A percentile compares a stretch with the other conserved stretches of the same genome.
phyloP scores from a whole-genome alignment of 2,797 vertebrate species.

The Distichodus sexfasciatus region DNA sequence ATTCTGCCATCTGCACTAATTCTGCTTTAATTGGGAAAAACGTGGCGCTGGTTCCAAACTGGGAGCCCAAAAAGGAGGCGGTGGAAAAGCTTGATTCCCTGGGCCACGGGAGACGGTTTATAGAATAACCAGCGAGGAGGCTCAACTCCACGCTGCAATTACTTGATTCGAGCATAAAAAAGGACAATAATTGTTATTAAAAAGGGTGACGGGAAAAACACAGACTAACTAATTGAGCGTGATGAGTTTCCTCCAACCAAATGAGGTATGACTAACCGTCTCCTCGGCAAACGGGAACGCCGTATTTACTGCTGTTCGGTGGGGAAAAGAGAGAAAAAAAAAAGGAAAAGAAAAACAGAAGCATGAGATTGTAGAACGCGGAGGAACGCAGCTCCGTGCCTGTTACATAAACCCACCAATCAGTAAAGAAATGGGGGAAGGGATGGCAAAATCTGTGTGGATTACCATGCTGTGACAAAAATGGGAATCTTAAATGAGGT shows the following conservation, averaged over 20 bases:
- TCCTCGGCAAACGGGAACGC: constrained; percentile 58
- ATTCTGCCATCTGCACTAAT: too few relatives aligned
- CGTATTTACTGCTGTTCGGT: constrained; percentile 38
- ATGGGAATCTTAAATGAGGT: constrained; percentile 60
- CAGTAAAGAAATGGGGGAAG: constrained; percentile 44
- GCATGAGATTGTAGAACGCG: constrained; percentile 37
- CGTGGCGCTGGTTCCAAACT: too few relatives aligned
- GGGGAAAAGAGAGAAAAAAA: constrained; percentile 37
- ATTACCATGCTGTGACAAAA: constrained; percentile 53
- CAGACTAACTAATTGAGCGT: constrained; percentile 63
- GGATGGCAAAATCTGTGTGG: constrained; percentile 54
- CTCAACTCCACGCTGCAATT: constrained; percentile 40
- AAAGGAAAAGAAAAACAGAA: constrained; percentile 2
- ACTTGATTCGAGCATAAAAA: constrained; percentile 53
- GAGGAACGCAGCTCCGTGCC: constrained; percentile 46
- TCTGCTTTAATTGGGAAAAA: too few relatives aligned
- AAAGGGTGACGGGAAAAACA: constrained; percentile 60
- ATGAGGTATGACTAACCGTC: constrained; percentile 68
- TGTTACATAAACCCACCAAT: constrained; percentile 62
- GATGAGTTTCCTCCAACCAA: constrained; percentile 64
- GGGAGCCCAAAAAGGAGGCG: too few relatives aligned
- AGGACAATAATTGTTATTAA: constrained; percentile 62
- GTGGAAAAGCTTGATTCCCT: constrained; percentile 34
- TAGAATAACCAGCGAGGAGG: constrained; percentile 10
- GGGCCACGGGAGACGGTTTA: constrained; percentile 9